These are phyloP conservation scores for Azorinus chamasolen DNA, from an alignment of 2,888 invertebrate genomes.

Conservation along the genomic window DNA sequence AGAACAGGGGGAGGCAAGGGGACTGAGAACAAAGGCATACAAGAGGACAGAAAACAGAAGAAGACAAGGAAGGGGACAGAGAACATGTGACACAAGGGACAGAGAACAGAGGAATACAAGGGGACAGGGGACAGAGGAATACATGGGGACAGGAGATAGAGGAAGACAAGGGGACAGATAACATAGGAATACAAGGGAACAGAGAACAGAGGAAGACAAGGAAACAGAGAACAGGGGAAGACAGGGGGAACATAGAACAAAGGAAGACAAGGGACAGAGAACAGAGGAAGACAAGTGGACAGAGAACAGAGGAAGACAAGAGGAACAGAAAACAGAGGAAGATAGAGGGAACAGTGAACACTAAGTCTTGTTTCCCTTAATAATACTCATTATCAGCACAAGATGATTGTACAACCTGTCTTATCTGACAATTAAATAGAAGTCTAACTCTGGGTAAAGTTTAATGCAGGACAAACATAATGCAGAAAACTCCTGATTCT, in stretches of 20 bases:
- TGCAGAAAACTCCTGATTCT: too few species aligned
- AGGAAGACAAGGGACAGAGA: not conserved
- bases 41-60: not conserved
- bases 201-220: not conserved
- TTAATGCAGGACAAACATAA: too few species aligned
- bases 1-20: not conserved
- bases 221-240: not conserved
- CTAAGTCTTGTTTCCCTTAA: too few species aligned
- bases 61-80: not conserved
- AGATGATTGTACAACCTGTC: too few species aligned
- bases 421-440: too few species aligned
- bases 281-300: not conserved
- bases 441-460: too few species aligned
- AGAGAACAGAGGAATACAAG: not conserved
- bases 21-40: not conserved
- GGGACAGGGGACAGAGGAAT: not conserved
- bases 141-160: not conserved
- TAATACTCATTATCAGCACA: too few species aligned
- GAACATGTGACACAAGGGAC: not conserved
- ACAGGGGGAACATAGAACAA: not conserved
- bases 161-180: not conserved
- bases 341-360: not conserved
- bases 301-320: not conserved
- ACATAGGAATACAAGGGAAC: not conserved
- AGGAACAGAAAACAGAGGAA: not conserved